phyloP scores from a whole-genome alignment of 2,113 vertebrate genomes.

The Mesitornis unicolor region DNA sequence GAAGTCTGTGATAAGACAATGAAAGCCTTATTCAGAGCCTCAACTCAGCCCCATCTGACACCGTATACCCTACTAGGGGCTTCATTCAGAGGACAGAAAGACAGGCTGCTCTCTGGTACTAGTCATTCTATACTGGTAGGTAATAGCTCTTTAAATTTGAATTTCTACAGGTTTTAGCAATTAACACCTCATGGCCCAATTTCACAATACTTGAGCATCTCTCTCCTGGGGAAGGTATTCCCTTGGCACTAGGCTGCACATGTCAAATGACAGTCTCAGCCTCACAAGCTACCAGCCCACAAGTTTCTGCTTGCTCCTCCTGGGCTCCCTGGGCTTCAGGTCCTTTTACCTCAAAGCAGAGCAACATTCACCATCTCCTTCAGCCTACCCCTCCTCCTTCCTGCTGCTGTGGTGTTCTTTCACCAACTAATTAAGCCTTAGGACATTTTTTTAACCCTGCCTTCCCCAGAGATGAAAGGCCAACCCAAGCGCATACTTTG shows the following conservation, averaged over 20 bases:
- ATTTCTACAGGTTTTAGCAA: not conserved
- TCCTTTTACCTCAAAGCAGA: not conserved
- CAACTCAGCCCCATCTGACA: not conserved
- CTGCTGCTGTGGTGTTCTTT: not conserved
- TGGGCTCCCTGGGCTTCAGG: not conserved
- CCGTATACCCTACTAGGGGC: not conserved
- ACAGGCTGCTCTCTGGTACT: not conserved
- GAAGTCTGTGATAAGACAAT: not conserved
- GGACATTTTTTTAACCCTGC: not conserved
- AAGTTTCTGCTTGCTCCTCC: not conserved
- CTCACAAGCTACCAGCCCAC: not conserved
- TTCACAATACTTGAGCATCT: not conserved
- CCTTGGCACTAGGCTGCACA: not conserved
- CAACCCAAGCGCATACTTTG: not conserved
- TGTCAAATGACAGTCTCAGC: not conserved
- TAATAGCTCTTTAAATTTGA: not conserved
- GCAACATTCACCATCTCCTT: not conserved
- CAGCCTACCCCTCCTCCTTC: not conserved
- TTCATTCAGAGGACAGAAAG: not conserved
- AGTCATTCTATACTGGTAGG: not conserved
- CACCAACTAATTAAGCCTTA: not conserved
- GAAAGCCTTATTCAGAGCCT: not conserved
- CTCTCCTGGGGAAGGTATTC: not conserved
- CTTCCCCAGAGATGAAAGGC: not conserved
- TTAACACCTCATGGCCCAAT: not conserved